Evolutionary conservation across 2,888 invertebrate species (phyloP).

Genomic region (Limenitis arthemis): DNA sequence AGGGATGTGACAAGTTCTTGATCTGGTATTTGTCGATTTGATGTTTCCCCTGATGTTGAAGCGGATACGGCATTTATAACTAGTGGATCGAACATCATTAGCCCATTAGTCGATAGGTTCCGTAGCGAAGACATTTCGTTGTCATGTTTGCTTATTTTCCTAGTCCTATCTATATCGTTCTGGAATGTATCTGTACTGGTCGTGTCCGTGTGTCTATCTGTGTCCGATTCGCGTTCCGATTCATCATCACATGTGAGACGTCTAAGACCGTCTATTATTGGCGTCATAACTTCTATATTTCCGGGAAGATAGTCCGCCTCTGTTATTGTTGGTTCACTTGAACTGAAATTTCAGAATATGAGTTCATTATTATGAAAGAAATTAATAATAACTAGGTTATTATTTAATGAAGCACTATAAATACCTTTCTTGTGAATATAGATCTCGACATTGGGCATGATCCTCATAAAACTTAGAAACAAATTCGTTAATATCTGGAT

Average conservation of each 20-base stretch:
- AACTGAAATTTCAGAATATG: slow-evolving; percentile 34
- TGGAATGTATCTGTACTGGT: slow-evolving; percentile 52
- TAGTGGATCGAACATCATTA: slow-evolving; percentile 66
- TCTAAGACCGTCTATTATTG: slow-evolving; percentile 58
- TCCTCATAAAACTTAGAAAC: slow-evolving; percentile 80
- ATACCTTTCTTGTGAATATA: slow-evolving; percentile 62
- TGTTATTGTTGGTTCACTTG: slow-evolving; percentile 53
- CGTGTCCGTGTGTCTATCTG: slow-evolving; percentile 32
- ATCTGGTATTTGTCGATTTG: slow-evolving; percentile 51
- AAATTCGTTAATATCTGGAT: slow-evolving; percentile 77
- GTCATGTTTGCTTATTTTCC: slow-evolving; percentile 55
- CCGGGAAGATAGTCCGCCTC: slow-evolving; percentile 63
- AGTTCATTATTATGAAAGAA: too few relatives aligned
- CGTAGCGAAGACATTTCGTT: slow-evolving; percentile 52
- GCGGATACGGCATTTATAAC: slow-evolving; percentile 55
- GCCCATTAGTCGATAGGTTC: slow-evolving; percentile 61
- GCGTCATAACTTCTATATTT: slow-evolving; percentile 65
- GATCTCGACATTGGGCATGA: slow-evolving; percentile 77
- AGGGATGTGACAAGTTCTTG: slow-evolving; percentile 61
- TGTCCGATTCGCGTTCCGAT: slow-evolving; percentile 32
- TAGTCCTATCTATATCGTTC: slow-evolving; percentile 35
- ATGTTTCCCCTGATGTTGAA: slow-evolving; percentile 40
- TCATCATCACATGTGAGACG: slow-evolving; percentile 45
- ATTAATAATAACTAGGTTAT: background rate
- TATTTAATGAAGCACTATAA: background rate